Percentiles rank a stretch among this genome's conserved stretches.
phyloP scores from a whole-genome alignment of 2,888 invertebrate species.

The Elysia crispata region DNA sequence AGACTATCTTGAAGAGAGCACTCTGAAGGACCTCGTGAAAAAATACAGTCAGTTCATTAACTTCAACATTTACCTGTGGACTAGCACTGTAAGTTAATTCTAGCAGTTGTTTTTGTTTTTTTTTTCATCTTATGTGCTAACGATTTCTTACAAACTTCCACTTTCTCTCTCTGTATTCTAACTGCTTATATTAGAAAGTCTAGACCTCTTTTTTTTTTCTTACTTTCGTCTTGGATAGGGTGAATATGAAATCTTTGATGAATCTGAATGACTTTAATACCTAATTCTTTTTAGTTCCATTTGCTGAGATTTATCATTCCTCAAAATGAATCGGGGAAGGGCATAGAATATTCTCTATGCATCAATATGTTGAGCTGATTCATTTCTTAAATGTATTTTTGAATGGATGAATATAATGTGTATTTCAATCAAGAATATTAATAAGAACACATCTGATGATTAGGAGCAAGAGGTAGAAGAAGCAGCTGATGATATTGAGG shows the following conservation, averaged over 20 bases:
- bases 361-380: too few relatives aligned
- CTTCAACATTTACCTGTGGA: conserved; percentile 98
- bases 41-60: conserved; percentile 99
- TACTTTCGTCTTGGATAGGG: too few relatives aligned
- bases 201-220: too few relatives aligned
- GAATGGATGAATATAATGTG: too few relatives aligned
- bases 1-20: conserved; percentile 95
- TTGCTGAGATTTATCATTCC: not conserved
- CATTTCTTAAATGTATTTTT: too few relatives aligned
- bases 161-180: not conserved
- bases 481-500: conserved; percentile 84
- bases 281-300: not conserved
- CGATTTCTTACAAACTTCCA: not conserved
- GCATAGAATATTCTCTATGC: too few relatives aligned
- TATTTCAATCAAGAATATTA: too few relatives aligned
- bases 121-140: not conserved
- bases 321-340: too few relatives aligned
- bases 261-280: not conserved
- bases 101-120: conserved; percentile 12
- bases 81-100: conserved; percentile 82
- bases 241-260: not conserved
- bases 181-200: not conserved
- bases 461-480: conserved; percentile 43
- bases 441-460: not conserved
- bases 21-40: conserved; percentile 92